These are phyloP conservation scores for Fulmarus glacialis DNA, from an alignment of 2,113 vertebrate genomes.

Conservation along the genomic window DNA sequence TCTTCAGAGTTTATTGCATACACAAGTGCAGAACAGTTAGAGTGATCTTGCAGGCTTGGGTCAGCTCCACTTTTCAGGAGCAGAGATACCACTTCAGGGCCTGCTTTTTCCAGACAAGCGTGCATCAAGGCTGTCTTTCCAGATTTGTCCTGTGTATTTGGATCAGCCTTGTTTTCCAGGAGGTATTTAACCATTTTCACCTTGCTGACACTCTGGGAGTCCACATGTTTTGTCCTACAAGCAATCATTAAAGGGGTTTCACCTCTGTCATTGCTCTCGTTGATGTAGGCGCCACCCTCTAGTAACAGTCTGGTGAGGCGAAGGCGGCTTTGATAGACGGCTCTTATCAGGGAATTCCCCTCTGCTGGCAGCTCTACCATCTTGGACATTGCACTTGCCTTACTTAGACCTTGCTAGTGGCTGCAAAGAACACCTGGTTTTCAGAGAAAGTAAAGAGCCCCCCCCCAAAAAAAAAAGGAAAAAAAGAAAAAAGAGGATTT, in stretches of 20 bases:
- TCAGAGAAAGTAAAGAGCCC: not conserved
- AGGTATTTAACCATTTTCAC: constrained; percentile 91
- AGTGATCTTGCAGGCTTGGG: constrained; percentile 89
- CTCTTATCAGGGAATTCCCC: constrained; percentile 88
- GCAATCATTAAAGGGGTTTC: constrained; percentile 92
- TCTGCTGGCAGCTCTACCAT: constrained; percentile 77
- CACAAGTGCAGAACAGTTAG: constrained; percentile 83
- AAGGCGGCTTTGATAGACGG: constrained; percentile 86
- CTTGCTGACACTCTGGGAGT: constrained; percentile 87
- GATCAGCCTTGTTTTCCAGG: constrained; percentile 89
- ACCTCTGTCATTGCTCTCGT: constrained; percentile 91
- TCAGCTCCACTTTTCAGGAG: constrained; percentile 85
- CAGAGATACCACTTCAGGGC: constrained; percentile 83
- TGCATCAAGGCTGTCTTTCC: constrained; percentile 93
- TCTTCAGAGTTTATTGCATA: constrained; percentile 88
- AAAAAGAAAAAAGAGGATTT: not conserved
- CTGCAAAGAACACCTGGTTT: not conserved
- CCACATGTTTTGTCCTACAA: constrained; percentile 83
- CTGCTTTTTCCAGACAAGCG: constrained; percentile 84
- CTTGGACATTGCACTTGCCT: constrained; percentile 72
- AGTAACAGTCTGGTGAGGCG: constrained; percentile 88
- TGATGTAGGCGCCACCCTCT: constrained; percentile 91
- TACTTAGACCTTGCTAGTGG: not conserved
- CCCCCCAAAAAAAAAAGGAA: too few species aligned
- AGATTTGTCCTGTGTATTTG: constrained; percentile 92